A percentile compares a stretch with the other conserved stretches of the same genome.
Evolutionary conservation across 2,888 invertebrate species (phyloP).

Genomic region (Morpho helenor): DNA sequence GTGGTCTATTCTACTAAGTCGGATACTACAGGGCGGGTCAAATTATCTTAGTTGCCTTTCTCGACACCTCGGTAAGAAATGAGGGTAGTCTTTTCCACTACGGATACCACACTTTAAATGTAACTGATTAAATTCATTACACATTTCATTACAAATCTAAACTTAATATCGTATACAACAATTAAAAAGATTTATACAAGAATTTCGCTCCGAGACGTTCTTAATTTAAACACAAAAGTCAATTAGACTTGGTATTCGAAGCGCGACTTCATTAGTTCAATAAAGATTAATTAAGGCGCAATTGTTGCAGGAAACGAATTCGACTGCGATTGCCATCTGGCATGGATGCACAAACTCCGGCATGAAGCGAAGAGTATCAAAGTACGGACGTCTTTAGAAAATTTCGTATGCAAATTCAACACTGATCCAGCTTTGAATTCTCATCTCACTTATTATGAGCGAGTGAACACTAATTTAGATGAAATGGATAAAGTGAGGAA

Average conservation of each 20-base stretch:
- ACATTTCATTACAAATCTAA: neutral
- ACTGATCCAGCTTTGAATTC: constrained; percentile 56
- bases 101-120: no score
- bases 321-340: constrained; percentile 90
- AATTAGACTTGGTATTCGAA: constrained; percentile 24
- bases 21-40: no score
- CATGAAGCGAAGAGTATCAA: constrained; percentile 87
- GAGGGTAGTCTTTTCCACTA: no score
- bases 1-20: no score
- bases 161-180: constrained; percentile 9
- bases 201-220: constrained; percentile 6
- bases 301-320: constrained; percentile 88
- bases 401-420: constrained; percentile 85
- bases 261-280: constrained; percentile 23
- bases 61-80: no score
- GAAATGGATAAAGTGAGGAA: constrained; percentile 57
- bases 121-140: constrained; percentile 8
- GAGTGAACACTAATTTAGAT: constrained; percentile 55
- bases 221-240: constrained; percentile 20
- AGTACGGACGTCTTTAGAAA: constrained; percentile 84
- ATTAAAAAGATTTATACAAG: constrained; percentile 6
- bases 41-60: no score
- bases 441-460: constrained; percentile 66
- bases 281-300: constrained; percentile 28
- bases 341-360: constrained; percentile 88